Percentiles rank a stretch among this genome's conserved stretches.
phyloP scores from a whole-genome alignment of 1,140 invertebrate genomes.

The Caenorhabditis elegans region WBcel235 BX284602.5:14666501-14667000 shows the following conservation, averaged over 20 bases:
- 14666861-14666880: no score
- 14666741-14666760: no score
- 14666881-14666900: no score
- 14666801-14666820: neutral
- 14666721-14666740: no score
- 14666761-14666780: constrained; percentile 20
- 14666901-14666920: neutral
- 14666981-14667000: no score
- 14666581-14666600: constrained; percentile 63
- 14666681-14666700: constrained; percentile 47
- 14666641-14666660: constrained; percentile 65
- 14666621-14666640: constrained; percentile 62
- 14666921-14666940: constrained; percentile 2
- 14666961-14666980: neutral
- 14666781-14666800: constrained; percentile 6
- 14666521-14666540: constrained; percentile 62
- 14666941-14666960: neutral
- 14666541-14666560: constrained; percentile 59
- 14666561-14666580: constrained; percentile 57
- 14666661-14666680: constrained; percentile 36
- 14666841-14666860: neutral
- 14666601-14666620: constrained; percentile 62
- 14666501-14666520: constrained; percentile 52
- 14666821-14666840: constrained; percentile 23
- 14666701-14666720: neutral